A percentile compares a stretch with the other conserved stretches of the same genome.
Evolutionary conservation across 1,140 invertebrate genomes (phyloP).

Genomic region (Drosophila novamexicana): DNA sequence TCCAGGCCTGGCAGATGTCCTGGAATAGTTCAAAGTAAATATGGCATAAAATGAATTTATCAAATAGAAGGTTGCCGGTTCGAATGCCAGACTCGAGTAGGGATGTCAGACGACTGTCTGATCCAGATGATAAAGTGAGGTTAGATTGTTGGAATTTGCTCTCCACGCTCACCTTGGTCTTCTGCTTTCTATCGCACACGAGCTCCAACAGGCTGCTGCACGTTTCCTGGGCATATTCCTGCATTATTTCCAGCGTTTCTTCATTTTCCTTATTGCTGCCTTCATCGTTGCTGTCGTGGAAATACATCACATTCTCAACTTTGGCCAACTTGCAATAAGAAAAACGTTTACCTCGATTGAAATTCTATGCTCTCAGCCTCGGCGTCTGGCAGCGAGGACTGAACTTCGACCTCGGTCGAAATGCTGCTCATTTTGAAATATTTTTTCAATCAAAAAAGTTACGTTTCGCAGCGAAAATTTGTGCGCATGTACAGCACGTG

Average conservation of each 20-base stretch:
- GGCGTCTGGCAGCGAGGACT: background rate
- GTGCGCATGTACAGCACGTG: background rate
- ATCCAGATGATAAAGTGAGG: background rate
- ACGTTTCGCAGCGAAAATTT: background rate
- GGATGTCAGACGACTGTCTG: no score
- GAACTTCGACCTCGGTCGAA: background rate
- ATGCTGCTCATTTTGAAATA: background rate
- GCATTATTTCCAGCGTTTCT: background rate
- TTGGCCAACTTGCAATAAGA: no score
- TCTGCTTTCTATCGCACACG: background rate
- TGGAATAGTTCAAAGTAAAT: background rate
- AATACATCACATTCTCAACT: background rate
- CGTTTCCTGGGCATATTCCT: background rate
- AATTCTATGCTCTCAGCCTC: background rate
- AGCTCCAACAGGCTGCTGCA: background rate
- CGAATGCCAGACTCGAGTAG: no score
- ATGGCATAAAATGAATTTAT: no score
- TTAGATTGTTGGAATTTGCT: background rate
- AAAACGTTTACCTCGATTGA: background rate
- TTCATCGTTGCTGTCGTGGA: background rate
- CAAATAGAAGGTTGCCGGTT: no score
- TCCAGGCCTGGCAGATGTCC: constrained; percentile 27
- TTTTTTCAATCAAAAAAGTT: background rate
- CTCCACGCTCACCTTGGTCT: background rate
- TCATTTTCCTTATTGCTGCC: constrained; percentile 14